Base-by-base conservation (phyloP, 2,888 invertebrate species). In the Polyploca ridens region DNA sequence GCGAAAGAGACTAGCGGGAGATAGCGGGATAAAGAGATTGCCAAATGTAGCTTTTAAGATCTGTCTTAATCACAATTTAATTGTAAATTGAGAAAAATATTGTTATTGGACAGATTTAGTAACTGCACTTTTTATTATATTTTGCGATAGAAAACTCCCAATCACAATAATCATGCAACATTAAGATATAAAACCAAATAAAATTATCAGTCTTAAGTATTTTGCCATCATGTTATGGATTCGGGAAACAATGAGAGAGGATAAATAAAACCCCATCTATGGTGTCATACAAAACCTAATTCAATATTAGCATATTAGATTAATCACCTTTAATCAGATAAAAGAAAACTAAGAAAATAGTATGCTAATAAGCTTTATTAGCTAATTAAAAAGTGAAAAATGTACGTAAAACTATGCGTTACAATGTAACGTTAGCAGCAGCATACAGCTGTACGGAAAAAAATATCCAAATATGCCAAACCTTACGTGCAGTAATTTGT, bases 101-200 rank as follows among this genome's bases (percentile, higher is more conserved):
- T 2, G 27, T 27, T 27, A 27, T 27, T 27, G 27, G 27, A 27
- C 27, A 27, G 27, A 27, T 27, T 2, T 27, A 27, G 27, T 27
- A 27, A 27, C 27, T 27, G 27, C 27, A 27, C 27, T 27, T 27
- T 27, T 27, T 1, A 27, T 58, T 14, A 8, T 33, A 35, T 33
- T 33, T 33, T 33, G 59, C 38, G 35, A 60, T n/a, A 38, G 38
- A 60, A 60, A 35, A 38, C 33, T 38, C 38, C 16, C 0, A n/a
- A 11, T n/a, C 8, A 60, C 59, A 60, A 60, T 54, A 38, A 33
- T 10, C 59, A 35, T 60, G 59, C 59, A 59, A 60, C 59, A 60
- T 60, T 5, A 11, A 60, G 38, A 60, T n/a, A 5, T 44, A 46
- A 46, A n/a, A 41, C n/a, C 10, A n/a, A 59, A n/a, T 35, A 35